phyloP scores from a whole-genome alignment of 2,113 vertebrate species.

The Reinhardtius hippoglossoides region DNA sequence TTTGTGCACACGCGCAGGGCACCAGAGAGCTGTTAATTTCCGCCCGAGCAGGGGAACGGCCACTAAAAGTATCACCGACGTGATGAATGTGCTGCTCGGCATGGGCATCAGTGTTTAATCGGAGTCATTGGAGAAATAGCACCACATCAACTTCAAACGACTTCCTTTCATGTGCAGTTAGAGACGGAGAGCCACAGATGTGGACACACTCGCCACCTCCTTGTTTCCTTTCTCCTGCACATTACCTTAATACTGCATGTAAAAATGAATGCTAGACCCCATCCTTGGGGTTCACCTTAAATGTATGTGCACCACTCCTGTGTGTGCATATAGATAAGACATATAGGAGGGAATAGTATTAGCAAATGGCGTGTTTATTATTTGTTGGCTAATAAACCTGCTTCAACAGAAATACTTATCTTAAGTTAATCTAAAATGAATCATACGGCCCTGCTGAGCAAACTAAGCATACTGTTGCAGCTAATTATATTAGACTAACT shows the following conservation, averaged over 20 bases:
- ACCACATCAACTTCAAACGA: slow-evolving; percentile 70
- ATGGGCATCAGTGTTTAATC: slow-evolving; percentile 77
- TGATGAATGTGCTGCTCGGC: slow-evolving; percentile 73
- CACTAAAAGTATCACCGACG: slow-evolving; percentile 76
- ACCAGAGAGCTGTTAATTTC: slow-evolving; percentile 77
- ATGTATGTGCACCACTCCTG: not conserved
- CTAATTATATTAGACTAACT: not conserved
- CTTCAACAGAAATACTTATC: not conserved
- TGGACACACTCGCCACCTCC: slow-evolving; percentile 31
- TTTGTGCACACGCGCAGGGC: slow-evolving; percentile 43
- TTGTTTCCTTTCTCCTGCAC: slow-evolving; percentile 32
- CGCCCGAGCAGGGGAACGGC: slow-evolving; percentile 62
- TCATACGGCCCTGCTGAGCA: not conserved
- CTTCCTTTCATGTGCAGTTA: slow-evolving; percentile 71
- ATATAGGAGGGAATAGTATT: not conserved
- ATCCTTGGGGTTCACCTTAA: not conserved
- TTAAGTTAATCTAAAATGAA: not conserved
- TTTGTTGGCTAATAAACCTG: not conserved
- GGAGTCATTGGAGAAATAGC: slow-evolving; percentile 76
- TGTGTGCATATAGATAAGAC: not conserved
- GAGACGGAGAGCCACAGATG: slow-evolving; percentile 56
- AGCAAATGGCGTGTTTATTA: not conserved
- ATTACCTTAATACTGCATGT: slow-evolving; percentile 24
- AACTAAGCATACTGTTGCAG: not conserved
- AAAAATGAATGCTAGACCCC: not conserved